Percentiles rank a stretch among this genome's conserved stretches.
Evolutionary conservation across 2,888 invertebrate genomes (phyloP).

Genomic region (Parthenolecanium corni): DNA sequence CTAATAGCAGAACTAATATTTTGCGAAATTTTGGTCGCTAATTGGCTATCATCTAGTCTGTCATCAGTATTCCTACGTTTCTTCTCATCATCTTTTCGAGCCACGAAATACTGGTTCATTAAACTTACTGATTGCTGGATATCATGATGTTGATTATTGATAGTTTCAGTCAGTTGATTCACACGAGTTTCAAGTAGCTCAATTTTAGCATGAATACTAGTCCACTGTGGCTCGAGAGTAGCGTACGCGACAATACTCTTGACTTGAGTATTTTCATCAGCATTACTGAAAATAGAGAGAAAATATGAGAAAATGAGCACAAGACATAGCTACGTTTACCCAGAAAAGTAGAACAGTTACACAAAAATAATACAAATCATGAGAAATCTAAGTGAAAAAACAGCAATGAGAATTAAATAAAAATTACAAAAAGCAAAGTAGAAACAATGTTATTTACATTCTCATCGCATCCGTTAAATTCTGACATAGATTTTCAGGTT

Average conservation of each 20-base stretch:
- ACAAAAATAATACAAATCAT: too few relatives aligned
- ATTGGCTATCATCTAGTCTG: background rate
- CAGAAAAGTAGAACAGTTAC: too few relatives aligned
- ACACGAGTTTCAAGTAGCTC: constrained; percentile 5
- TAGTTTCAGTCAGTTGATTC: background rate
- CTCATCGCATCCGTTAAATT: constrained; percentile 3
- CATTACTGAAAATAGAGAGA: too few relatives aligned
- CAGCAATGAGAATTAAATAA: too few relatives aligned
- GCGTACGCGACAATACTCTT: background rate
- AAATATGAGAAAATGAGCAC: too few relatives aligned
- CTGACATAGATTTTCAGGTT: constrained; percentile 9
- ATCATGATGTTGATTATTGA: constrained; percentile 5
- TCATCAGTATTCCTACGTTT: constrained; percentile 5
- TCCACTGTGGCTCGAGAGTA: background rate
- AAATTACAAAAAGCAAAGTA: too few relatives aligned
- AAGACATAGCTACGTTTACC: too few relatives aligned
- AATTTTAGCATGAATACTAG: background rate
- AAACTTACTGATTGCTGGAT: background rate
- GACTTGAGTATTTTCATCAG: too few relatives aligned
- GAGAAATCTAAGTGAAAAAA: too few relatives aligned
- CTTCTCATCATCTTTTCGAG: constrained; percentile 5
- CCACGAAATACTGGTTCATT: constrained; percentile 1
- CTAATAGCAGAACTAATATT: constrained; percentile 15
- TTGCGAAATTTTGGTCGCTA: constrained; percentile 3
- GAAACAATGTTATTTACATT: constrained; percentile 1